phyloP scores from a whole-genome alignment of 2,888 invertebrate genomes.

The Drosophila sordidapex region DNA sequence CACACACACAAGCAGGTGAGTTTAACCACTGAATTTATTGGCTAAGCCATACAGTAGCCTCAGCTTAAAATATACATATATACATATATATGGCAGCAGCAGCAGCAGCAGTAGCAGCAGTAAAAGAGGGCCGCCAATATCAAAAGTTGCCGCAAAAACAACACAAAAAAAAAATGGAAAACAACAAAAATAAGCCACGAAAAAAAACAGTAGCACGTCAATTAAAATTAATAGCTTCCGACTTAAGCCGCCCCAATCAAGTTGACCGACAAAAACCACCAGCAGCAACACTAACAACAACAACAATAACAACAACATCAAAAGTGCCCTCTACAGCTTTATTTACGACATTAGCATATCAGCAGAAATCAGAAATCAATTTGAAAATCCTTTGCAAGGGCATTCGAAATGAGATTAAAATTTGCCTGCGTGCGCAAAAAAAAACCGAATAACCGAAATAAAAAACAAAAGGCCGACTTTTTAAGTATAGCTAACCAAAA shows the following conservation, averaged over 20 bases:
- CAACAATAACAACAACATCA: conserved; percentile 27
- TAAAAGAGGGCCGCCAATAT: conserved; percentile 57
- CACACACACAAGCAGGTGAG: conserved; percentile 69
- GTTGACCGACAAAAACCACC: conserved; percentile 39
- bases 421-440: conserved; percentile 68
- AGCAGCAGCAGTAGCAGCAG: conserved; percentile 13
- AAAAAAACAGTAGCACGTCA: conserved; percentile 79
- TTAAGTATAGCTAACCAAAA: conserved; percentile 75
- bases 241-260: conserved; percentile 66
- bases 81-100: conserved; percentile 7
- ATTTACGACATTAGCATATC: conserved; percentile 79
- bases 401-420: conserved; percentile 73
- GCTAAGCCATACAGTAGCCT: conserved; percentile 53
- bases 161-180: conserved; percentile 13
- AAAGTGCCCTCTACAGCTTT: conserved; percentile 61
- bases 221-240: conserved; percentile 82
- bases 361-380: conserved; percentile 69
- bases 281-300: conserved; percentile 9
- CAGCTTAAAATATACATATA: conserved; percentile 24
- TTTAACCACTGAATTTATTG: conserved; percentile 54
- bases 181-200: conserved; percentile 50
- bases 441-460: conserved; percentile 33
- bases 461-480: conserved; percentile 55
- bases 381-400: conserved; percentile 80
- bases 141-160: conserved; percentile 43